A percentile compares a stretch with the other conserved stretches of the same genome.
These are phyloP conservation scores for Ectemnius lituratus DNA, from an alignment of 2,888 invertebrate genomes.

Conservation along the genomic window DNA sequence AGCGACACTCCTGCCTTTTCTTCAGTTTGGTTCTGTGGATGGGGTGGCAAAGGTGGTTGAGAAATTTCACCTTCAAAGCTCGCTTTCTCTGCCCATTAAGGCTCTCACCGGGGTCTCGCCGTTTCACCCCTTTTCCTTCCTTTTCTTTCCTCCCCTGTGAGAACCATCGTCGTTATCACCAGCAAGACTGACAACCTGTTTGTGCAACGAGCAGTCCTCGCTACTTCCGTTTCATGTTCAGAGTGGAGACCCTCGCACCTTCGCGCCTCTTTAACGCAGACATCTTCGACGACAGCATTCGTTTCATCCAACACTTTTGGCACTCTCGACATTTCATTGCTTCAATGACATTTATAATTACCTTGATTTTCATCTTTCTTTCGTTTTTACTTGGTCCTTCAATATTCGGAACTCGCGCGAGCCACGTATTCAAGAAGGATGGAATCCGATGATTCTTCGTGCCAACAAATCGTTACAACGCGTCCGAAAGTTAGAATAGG, in stretches of 20 bases:
- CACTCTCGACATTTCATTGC: too few relatives aligned
- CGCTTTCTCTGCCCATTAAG: slow-evolving; percentile 16
- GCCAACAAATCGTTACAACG: too few relatives aligned
- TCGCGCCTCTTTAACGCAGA: too few relatives aligned
- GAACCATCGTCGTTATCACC: background rate
- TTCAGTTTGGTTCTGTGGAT: slow-evolving; percentile 10
- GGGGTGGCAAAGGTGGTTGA: slow-evolving; percentile 31
- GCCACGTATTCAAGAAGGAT: too few relatives aligned
- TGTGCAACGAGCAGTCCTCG: slow-evolving; percentile 37
- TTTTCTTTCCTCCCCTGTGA: background rate
- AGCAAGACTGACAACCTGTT: slow-evolving; percentile 23
- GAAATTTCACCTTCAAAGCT: slow-evolving; percentile 46
- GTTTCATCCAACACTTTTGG: too few relatives aligned
- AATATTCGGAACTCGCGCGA: too few relatives aligned
- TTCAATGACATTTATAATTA: too few relatives aligned
- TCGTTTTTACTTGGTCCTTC: too few relatives aligned
- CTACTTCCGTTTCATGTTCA: slow-evolving; percentile 30
- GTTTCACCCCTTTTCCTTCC: slow-evolving; percentile 4
- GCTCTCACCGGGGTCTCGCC: slow-evolving; percentile 16
- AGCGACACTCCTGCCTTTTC: slow-evolving; percentile 41
- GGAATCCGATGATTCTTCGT: too few relatives aligned
- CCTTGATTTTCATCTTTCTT: too few relatives aligned
- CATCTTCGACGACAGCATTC: too few relatives aligned
- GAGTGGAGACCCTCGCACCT: slow-evolving; percentile 23
- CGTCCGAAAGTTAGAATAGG: too few relatives aligned